Percentiles rank a stretch among this genome's conserved stretches.
phyloP scores from a whole-genome alignment of 2,888 invertebrate species.

The Dynastes hyllus region DNA sequence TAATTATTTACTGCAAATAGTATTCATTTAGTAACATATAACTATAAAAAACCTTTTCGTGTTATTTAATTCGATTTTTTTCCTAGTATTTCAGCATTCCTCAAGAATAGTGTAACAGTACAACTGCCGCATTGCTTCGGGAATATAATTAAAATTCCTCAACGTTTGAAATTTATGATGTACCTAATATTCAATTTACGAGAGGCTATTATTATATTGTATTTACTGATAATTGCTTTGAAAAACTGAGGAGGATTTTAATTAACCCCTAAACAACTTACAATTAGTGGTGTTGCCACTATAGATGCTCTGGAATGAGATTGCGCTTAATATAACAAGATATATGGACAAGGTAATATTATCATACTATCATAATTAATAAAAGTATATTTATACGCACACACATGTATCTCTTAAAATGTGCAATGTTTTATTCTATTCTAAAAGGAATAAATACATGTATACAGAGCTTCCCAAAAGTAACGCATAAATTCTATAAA shows the following conservation, averaged over 20 bases:
- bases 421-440: no score
- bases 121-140: constrained; percentile 1
- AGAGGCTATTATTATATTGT: constrained; percentile 26
- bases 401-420: no score
- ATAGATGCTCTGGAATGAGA: neutral
- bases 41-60: constrained; percentile 27
- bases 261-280: constrained; percentile 22
- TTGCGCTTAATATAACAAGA: neutral
- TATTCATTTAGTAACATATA: constrained; percentile 29
- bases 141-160: constrained; percentile 41
- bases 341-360: neutral
- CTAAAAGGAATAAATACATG: no score
- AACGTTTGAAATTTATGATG: constrained; percentile 22
- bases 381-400: no score
- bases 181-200: constrained; percentile 25
- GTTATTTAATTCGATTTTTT: constrained; percentile 46
- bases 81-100: constrained; percentile 26
- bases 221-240: neutral
- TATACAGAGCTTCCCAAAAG: no score
- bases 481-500: no score
- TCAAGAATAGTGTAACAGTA: constrained; percentile 13
- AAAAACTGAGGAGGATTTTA: constrained; percentile 24
- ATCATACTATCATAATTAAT: no score
- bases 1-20: constrained; percentile 57
- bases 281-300: neutral